Conservation (phyloP, 1,140 invertebrate genomes). For the Acromyrmex heyeri region DNA sequence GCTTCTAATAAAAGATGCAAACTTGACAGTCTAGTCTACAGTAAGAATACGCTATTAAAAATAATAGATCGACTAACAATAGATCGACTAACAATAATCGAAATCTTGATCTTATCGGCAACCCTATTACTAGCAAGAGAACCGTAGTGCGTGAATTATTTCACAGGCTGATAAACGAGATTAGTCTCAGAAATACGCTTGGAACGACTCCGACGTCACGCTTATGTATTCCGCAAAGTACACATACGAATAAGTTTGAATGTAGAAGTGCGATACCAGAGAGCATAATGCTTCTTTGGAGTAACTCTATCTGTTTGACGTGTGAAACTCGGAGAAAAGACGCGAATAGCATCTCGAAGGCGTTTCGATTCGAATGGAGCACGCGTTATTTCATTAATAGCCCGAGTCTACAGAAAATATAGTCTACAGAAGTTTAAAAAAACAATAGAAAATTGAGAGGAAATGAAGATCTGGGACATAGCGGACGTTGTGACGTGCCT, state of each 20-base stretch:
- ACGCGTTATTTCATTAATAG: conserved; percentile 1
- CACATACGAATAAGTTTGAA: conserved; percentile 10
- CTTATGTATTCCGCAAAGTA: conserved; percentile 37
- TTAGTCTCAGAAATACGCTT: background rate
- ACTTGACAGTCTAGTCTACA: background rate
- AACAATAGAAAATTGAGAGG: background rate
- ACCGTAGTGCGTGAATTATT: conserved; percentile 29
- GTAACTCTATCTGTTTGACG: conserved; percentile 23
- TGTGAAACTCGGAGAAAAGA: conserved; percentile 17
- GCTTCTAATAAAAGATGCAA: conserved; percentile 21
- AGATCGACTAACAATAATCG: conserved; percentile 13
- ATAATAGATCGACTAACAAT: conserved; percentile 29
- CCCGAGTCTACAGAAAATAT: background rate
- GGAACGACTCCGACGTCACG: background rate
- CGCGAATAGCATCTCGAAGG: background rate
- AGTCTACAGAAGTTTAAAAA: background rate
- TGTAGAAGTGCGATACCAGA: background rate
- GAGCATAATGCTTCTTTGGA: conserved; percentile 45
- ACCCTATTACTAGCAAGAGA: conserved; percentile 1
- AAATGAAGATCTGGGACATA: background rate
- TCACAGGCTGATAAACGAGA: conserved; percentile 37
- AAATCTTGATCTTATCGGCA: conserved; percentile 14
- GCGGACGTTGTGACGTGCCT: background rate
- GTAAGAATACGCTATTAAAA: background rate
- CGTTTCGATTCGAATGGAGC: background rate